Conservation (phyloP, 2,113 vertebrate genomes). For the Probosciger aterrimus region DNA sequence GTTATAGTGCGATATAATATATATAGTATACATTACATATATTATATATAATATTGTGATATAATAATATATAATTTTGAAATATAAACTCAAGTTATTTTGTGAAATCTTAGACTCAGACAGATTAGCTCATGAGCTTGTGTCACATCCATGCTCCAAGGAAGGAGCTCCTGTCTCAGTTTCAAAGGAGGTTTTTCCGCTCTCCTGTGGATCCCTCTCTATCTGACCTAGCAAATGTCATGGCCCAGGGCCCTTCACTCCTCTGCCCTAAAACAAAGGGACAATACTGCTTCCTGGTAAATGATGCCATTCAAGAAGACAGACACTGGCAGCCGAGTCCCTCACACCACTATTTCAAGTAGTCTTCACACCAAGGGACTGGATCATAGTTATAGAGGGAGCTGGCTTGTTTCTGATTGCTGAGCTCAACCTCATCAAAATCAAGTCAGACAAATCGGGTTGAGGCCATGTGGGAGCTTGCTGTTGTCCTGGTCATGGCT, state of each 20-base stretch:
- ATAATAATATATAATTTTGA: background rate
- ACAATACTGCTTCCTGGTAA: background rate
- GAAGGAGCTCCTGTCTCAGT: background rate
- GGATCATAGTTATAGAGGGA: background rate
- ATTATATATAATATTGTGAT: background rate
- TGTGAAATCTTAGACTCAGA: background rate
- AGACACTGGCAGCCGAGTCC: background rate
- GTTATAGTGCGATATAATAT: background rate
- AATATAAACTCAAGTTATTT: background rate
- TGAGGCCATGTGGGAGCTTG: background rate
- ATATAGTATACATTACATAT: background rate
- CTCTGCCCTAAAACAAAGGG: background rate
- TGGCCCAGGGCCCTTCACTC: background rate
- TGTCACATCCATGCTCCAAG: background rate
- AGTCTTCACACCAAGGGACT: background rate
- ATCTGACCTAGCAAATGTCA: background rate
- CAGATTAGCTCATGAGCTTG: background rate
- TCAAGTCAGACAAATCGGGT: background rate
- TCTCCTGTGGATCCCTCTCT: background rate
- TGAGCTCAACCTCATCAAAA: background rate
- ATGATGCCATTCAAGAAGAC: fast-evolving
- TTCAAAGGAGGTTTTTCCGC: background rate
- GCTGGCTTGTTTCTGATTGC: background rate
- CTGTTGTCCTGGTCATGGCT: too few relatives aligned
- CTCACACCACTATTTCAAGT: background rate